Base-by-base conservation (phyloP, 2,888 invertebrate species). In the Rhagonycha lutea region DNA sequence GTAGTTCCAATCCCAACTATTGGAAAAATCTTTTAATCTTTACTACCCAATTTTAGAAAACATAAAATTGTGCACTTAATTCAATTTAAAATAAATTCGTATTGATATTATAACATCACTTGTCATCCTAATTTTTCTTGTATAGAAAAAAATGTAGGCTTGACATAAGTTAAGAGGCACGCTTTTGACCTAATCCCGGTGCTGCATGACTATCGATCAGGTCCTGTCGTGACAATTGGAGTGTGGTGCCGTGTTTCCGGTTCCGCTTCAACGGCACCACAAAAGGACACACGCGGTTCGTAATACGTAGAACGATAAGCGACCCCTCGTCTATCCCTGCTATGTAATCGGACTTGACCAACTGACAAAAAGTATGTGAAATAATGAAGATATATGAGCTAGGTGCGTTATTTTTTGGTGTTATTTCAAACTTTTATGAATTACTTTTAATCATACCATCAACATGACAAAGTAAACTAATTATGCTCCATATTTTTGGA, bases 181-280 rank as follows among this genome's bases (percentile, higher is more conserved):
- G 69, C 63, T 73, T 73, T 73, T 69, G 63, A 69, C 73, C 69
- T 73, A 72, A 72, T 72, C 72, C 29, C 68, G 61, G 29, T 29
- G 68, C 72, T 72, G 72, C 72, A 68, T 72, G 73, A 61, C 73
- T 76, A 76, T 73, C 73, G 76, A 76, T 76, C 70, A 67, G 67
- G 29, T 62, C 61, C 14, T 76, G 73, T 72, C 73, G 76, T 70
- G 72, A 73, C 76, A 76, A 76, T 73, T 76, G 70, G 70, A 73
- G 76, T 76, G 76, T 73, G 76, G 61, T 75, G 73, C 70, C 70
- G 73, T 76, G 76, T 73, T 76, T 76, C 72, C 69, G 73, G 76
- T 76, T 76, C 73, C 73, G 76, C 73, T 73, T 73, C 73, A 73
- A 63, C 70, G 69, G 61, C 68, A 68, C 76, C 72, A 73, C 76